Conservation (phyloP, 2,797 vertebrate species). For the Catostomus latipinnis region DNA sequence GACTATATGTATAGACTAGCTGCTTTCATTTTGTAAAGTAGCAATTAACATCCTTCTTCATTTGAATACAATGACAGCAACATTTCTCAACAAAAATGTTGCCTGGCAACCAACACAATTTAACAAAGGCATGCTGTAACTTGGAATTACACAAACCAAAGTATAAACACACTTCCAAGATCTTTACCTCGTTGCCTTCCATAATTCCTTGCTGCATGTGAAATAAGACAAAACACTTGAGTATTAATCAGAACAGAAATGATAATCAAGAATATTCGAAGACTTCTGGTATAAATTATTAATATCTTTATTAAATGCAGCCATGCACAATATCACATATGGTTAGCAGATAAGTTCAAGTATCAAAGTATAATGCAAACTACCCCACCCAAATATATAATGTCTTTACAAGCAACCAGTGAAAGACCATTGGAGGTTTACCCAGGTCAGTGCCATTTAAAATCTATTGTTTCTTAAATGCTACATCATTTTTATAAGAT, state of each 20-base stretch:
- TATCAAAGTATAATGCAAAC: not conserved
- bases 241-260: conserved; percentile 43
- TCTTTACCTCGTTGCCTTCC: conserved; percentile 98
- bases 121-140: conserved; percentile 30
- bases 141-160: conserved; percentile 20
- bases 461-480: not conserved
- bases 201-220: conserved; percentile 99
- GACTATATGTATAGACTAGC: not conserved
- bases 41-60: conserved; percentile 12
- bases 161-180: conserved; percentile 57
- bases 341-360: not conserved
- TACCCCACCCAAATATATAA: not conserved
- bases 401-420: not conserved
- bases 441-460: not conserved
- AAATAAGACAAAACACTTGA: conserved; percentile 87
- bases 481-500: not conserved
- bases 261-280: not conserved
- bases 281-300: conserved; percentile 19
- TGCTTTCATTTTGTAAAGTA: conserved; percentile 22
- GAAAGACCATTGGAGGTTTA: not conserved
- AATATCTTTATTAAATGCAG: not conserved
- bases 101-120: conserved; percentile 38
- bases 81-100: conserved; percentile 14
- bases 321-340: not conserved
- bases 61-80: conserved; percentile 37